Evolutionary conservation across 2,113 vertebrate genomes (phyloP).

Genomic region (Macaca nemestrina): DNA sequence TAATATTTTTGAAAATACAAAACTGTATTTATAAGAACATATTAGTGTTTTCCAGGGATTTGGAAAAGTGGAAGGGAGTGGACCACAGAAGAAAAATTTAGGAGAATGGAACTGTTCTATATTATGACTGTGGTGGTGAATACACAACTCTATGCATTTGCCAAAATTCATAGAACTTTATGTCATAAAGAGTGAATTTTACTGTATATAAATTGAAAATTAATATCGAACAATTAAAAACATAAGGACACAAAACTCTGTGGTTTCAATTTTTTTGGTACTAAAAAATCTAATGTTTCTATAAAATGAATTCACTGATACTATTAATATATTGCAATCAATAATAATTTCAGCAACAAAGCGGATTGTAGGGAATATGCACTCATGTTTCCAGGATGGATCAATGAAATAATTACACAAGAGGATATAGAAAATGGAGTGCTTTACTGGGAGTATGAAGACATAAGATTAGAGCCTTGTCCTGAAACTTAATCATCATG

Average conservation of each 20-base stretch:
- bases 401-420: not conserved
- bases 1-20: not conserved
- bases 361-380: not conserved
- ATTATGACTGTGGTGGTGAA: not conserved
- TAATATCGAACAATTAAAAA: not conserved
- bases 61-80: not conserved
- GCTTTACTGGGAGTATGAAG: not conserved
- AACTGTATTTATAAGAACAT: not conserved
- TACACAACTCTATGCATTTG: not conserved
- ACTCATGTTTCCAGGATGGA: not conserved
- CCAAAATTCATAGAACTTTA: not conserved
- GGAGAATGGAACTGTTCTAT: not conserved
- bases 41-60: not conserved
- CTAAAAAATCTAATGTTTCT: not conserved
- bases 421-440: not conserved
- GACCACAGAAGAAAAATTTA: not conserved
- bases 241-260: not conserved
- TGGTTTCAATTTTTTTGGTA: not conserved
- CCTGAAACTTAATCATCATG: not conserved
- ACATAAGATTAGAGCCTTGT: not conserved
- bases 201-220: not conserved
- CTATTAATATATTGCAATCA: not conserved
- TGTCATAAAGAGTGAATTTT: not conserved
- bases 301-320: not conserved
- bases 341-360: not conserved